Conservation (phyloP, 1,140 invertebrate genomes). For the Oryctes rhinoceros region DNA sequence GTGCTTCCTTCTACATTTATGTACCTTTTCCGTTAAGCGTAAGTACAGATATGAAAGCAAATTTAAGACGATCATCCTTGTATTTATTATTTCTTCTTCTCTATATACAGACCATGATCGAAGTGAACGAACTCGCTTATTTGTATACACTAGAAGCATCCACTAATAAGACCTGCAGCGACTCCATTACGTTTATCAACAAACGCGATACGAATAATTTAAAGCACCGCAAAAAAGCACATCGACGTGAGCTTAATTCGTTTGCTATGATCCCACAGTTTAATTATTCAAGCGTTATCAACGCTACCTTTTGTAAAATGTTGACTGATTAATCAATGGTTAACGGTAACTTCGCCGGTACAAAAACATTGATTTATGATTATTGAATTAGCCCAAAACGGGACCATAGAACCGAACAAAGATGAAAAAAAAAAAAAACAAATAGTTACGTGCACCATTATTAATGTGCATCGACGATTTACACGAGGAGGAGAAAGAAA, state of each 20-base stretch:
- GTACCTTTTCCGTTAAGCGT: no score
- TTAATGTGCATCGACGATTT: constrained; percentile 15
- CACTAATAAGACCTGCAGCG: not conserved
- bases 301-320: not conserved
- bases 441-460: not conserved
- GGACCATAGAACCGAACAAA: not conserved
- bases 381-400: constrained; percentile 27
- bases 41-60: no score
- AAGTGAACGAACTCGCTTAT: not conserved
- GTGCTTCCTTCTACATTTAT: no score
- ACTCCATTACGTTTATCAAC: constrained; percentile 14
- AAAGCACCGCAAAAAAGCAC: not conserved
- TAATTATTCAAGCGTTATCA: not conserved
- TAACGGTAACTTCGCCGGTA: not conserved
- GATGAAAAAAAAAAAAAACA: no score
- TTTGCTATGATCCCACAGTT: not conserved
- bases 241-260: no score
- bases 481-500: constrained; percentile 1
- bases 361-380: constrained; percentile 25
- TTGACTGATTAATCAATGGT: not conserved
- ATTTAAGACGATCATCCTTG: no score
- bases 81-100: no score
- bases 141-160: not conserved
- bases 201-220: not conserved
- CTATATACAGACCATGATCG: not conserved